Evolutionary conservation across 2,113 vertebrate species (phyloP).

Genomic region (Eleginops maclovinus): DNA sequence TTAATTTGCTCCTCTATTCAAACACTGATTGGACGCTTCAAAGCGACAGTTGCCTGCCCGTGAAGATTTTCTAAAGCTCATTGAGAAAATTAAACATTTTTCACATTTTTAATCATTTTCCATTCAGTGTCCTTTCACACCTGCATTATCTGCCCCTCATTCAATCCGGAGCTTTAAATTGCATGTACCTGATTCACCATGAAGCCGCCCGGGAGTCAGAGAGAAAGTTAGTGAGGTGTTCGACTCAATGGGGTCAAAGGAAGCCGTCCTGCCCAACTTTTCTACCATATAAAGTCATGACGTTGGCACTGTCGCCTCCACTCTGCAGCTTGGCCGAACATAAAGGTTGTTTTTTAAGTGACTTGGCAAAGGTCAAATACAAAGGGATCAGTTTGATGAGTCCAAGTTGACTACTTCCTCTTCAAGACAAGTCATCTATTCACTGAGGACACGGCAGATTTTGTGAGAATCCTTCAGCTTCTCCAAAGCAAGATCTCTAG

Average conservation of each 20-base stretch:
- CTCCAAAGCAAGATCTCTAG: slow-evolving; percentile 21
- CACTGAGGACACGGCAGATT: slow-evolving; percentile 40
- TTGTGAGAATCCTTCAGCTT: slow-evolving; percentile 23
- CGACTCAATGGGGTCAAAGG: slow-evolving; percentile 61
- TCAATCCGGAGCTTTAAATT: slow-evolving; percentile 65
- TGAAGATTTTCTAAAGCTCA: slow-evolving; percentile 66
- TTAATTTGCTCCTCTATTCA: slow-evolving; percentile 76
- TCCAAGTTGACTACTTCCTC: slow-evolving; percentile 43
- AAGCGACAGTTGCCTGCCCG: slow-evolving; percentile 50
- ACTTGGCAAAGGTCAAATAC: slow-evolving; percentile 70
- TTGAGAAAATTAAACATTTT: slow-evolving; percentile 75
- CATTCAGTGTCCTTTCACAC: slow-evolving; percentile 66
- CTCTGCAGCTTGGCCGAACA: slow-evolving; percentile 44
- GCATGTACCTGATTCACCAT: slow-evolving; percentile 42
- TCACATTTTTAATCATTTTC: slow-evolving; percentile 72
- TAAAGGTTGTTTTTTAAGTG: slow-evolving; percentile 48
- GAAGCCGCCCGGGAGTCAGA: slow-evolving; percentile 33
- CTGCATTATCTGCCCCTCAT: slow-evolving; percentile 68
- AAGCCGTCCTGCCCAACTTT: slow-evolving; percentile 59
- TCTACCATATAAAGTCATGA: slow-evolving; percentile 34
- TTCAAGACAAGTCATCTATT: slow-evolving; percentile 55
- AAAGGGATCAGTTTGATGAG: slow-evolving; percentile 57
- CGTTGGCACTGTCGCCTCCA: slow-evolving; percentile 28
- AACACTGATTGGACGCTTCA: slow-evolving; percentile 65
- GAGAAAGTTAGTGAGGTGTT: slow-evolving; percentile 60